Conservation (phyloP, 1,140 invertebrate genomes). For the Zaprionus davidi region DNA sequence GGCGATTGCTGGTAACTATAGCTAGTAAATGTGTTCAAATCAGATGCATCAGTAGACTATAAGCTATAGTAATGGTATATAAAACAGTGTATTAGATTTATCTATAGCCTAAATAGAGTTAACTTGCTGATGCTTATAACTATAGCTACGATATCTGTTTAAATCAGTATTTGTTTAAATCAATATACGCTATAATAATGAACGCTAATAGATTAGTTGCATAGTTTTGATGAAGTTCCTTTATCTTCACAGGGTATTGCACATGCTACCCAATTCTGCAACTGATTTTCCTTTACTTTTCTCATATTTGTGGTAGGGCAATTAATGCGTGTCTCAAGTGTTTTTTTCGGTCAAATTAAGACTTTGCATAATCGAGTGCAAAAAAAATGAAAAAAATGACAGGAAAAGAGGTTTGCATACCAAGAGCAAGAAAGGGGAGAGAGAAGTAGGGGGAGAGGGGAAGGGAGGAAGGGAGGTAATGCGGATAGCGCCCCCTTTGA, state of each 20-base stretch:
- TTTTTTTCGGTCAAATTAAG: slow-evolving; percentile 52
- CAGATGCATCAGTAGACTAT: not conserved
- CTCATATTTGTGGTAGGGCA: slow-evolving; percentile 36
- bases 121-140: too few species aligned
- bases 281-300: slow-evolving; percentile 21
- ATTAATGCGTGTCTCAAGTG: slow-evolving; percentile 56
- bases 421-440: not conserved
- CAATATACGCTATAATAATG: too few species aligned
- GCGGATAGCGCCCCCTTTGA: not conserved
- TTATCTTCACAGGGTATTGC: not conserved
- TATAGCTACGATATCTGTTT: too few species aligned
- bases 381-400: slow-evolving; percentile 42
- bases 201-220: not conserved
- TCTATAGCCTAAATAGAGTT: too few species aligned
- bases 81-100: too few species aligned
- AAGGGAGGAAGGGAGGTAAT: not conserved
- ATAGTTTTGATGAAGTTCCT: not conserved
- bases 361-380: slow-evolving; percentile 78
- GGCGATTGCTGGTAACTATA: not conserved
- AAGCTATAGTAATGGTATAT: not conserved
- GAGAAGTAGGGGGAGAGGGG: not conserved
- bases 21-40: not conserved
- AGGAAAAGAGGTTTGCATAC: slow-evolving; percentile 13
- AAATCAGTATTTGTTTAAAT: too few species aligned
- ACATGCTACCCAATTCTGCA: not conserved